These are phyloP conservation scores for Polyommatus icarus DNA, from an alignment of 2,888 invertebrate genomes.

Conservation along the genomic window DNA sequence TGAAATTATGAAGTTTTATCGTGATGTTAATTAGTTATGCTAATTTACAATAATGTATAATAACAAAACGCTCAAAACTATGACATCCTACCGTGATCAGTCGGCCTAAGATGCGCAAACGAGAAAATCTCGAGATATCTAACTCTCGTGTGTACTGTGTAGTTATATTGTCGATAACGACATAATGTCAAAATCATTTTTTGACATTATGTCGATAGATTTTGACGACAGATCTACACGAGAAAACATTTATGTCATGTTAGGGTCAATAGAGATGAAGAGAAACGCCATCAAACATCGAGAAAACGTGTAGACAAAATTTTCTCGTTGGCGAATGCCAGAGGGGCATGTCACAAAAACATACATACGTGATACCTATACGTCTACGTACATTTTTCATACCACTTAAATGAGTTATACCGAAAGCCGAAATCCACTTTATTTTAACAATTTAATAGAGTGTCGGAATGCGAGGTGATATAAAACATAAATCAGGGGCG, in stretches of 20 bases:
- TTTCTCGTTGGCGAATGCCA: too few species aligned
- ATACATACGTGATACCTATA: not conserved
- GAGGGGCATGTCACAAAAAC: not conserved
- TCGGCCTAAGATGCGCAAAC: too few species aligned
- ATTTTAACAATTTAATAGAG: slow-evolving; percentile 31
- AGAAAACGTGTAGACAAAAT: too few species aligned
- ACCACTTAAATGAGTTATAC: not conserved
- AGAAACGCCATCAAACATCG: too few species aligned
- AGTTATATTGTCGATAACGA: too few species aligned
- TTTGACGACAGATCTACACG: too few species aligned
- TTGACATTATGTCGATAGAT: too few species aligned
- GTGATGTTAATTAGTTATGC: not conserved
- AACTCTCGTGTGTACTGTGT: too few species aligned
- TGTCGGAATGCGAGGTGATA: slow-evolving; percentile 37
- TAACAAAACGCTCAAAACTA: not conserved
- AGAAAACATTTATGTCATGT: too few species aligned
- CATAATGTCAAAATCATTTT: too few species aligned
- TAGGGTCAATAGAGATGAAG: too few species aligned
- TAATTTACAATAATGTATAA: not conserved
- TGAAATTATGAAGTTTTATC: not conserved
- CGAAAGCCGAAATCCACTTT: slow-evolving; percentile 12
- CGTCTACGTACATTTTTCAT: not conserved
- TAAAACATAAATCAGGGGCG: slow-evolving; percentile 42
- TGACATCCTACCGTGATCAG: not conserved
- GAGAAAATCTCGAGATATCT: too few species aligned